Base-by-base conservation (phyloP, 2,797 vertebrate species). In the Petrocephalus schoutedeni region DNA sequence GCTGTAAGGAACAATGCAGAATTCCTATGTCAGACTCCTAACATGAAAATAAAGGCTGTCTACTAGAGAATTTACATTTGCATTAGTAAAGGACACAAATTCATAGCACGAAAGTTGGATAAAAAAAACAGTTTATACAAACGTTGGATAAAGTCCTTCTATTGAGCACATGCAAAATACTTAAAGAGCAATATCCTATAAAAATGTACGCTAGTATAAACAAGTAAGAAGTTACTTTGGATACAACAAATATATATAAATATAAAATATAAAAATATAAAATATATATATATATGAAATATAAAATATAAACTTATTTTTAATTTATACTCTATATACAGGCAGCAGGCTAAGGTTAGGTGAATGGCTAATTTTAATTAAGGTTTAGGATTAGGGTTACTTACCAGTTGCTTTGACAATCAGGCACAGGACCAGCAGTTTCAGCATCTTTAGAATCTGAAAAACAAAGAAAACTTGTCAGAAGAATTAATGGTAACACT, bases 361-460 rank as follows among this genome's bases (percentile, higher is more conserved):
- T 67, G 14, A 32, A 32, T 10, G 10, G 64, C 1, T 67, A 67
- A 67, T 67, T 67, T 32, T 32, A 4, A 67, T 67, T 67, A 32
- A 14, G 10, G 9, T 14, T 56, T 28, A 28, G 51, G 12, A 86
- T 32, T 58, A 86, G 28, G 54, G 14, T 57, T 28, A 16, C 95
- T 10, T 95, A 96, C 96, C 94, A 54, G 91, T 88, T 88, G 93
- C 89, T 91, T 90, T 93, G 89, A 96, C 92, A 89, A 96, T 91
- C 93, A 96, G 90, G 91, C 93, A 93, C 91, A 96, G 92, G 85
- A 95, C 89, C 89, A 95, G 91, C 91, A 95, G 94, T 93, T 94
- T 94, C 92, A 95, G 94, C 96, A 96, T 96, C 93, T 94, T 96
- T 92, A 92, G 94, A 92, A 92, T 92, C 95, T 96, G 92, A 86